Percentiles rank a stretch among this genome's conserved stretches.
Conservation (phyloP, 2,888 invertebrate species). For the Flexamia atlantica region DNA sequence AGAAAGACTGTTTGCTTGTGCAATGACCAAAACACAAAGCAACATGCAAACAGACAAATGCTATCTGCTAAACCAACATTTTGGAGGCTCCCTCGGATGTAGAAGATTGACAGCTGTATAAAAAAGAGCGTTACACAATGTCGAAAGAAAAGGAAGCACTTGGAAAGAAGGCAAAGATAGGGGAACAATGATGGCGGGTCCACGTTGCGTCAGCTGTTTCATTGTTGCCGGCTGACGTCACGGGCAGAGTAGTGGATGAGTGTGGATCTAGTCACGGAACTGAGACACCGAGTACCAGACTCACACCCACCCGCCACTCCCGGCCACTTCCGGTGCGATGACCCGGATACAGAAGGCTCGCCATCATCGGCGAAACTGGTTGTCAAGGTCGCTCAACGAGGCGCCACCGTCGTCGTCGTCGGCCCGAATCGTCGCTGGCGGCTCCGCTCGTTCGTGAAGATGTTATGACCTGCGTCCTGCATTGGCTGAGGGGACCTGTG, state of each 20-base stretch:
- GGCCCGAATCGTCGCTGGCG: neutral
- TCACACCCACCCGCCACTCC: constrained; percentile 48
- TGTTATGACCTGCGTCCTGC: no score
- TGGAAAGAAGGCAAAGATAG: neutral
- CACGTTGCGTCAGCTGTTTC: constrained; percentile 18
- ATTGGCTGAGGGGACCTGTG: no score
- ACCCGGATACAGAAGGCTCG: constrained; percentile 11
- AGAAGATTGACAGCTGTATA: no score
- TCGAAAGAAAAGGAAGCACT: neutral
- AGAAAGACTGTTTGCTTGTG: constrained; percentile 17
- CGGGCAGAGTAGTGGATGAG: constrained; percentile 34
- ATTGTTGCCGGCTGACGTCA: constrained; percentile 19
- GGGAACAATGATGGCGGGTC: neutral
- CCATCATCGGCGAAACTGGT: constrained; percentile 28
- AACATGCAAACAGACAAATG: constrained; percentile 1
- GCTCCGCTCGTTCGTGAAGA: no score
- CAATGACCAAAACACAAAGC: constrained; percentile 33
- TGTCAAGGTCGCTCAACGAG: neutral
- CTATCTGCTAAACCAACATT: constrained; percentile 27
- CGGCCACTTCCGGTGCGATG: constrained; percentile 38
- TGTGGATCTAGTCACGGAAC: constrained; percentile 49
- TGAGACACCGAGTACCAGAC: constrained; percentile 45
- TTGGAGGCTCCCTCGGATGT: neutral
- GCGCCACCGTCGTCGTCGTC: constrained; percentile 12
- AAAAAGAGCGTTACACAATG: no score